Evolutionary conservation across 37 sponge, comb jelly and placozoan genomes (phyloP).

Genomic region (Ephydatia muelleri): DNA sequence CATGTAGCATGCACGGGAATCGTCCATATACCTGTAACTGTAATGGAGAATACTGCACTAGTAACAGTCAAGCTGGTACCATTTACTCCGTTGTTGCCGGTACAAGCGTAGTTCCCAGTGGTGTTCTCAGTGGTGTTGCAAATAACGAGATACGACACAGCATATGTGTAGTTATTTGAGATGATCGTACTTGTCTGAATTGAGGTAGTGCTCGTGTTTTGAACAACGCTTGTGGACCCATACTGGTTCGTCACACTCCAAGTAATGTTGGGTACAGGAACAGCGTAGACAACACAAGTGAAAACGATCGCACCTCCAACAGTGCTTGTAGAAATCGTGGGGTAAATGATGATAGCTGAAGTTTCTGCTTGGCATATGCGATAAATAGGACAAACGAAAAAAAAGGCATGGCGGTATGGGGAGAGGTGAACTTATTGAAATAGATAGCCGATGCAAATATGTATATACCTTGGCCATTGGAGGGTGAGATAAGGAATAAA

Average conservation of each 20-base stretch:
- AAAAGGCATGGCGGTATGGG: too few species aligned
- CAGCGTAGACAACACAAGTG: background rate
- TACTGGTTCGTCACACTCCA: background rate
- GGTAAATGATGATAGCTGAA: background rate
- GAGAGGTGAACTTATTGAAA: too few species aligned
- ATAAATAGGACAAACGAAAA: too few species aligned
- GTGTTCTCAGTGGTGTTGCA: background rate
- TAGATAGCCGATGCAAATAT: too few species aligned
- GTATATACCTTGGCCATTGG: background rate
- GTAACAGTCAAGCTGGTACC: background rate
- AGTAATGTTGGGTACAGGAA: background rate
- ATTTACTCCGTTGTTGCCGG: background rate
- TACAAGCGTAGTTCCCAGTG: background rate
- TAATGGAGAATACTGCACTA: background rate
- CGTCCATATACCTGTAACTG: background rate
- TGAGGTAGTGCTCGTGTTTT: background rate
- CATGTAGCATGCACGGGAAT: background rate
- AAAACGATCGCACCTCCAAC: background rate
- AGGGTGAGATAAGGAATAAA: background rate
- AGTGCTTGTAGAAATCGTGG: background rate
- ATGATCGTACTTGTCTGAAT: background rate
- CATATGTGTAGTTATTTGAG: background rate
- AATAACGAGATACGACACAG: background rate
- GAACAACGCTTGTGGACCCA: background rate
- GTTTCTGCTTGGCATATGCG: background rate